Base-by-base conservation (phyloP, 2,113 vertebrate genomes). In the Thamnophis sirtalis region DNA sequence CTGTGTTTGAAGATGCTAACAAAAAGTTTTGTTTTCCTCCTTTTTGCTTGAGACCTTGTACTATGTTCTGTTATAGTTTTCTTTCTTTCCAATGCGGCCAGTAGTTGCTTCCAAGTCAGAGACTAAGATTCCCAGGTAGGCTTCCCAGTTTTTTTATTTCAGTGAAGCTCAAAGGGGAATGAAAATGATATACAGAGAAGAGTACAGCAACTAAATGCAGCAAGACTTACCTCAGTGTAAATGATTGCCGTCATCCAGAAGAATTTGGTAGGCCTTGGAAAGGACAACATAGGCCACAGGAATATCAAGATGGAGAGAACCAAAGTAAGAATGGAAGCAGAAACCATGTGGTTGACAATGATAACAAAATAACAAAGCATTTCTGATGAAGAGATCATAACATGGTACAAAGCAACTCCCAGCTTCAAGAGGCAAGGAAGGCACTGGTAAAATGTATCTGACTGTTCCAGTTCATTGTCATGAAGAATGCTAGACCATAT, bases 191-290 rank as follows among this genome's bases (percentile, higher is more conserved):
- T 48, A 5, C 58, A 50, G 88, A n/a, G 60, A 53, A 89, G 17
- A 89, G 3, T 33, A 22, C 60, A 73, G 15, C 24, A 63, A 19
- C 9, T 55, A 85, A 93, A 50, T 90, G 9, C 33, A 92, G 19
- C 7, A n/a, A 48, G 50, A 63, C 94, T 3, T 88, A 98, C 98
- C 97, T 98, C 98, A 3, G 97, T 98, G 96, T 98, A 98, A 93
- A 98, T 97, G 24, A 98, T 98, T 0, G 97, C 97, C 0, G 97
- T 97, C 97, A 98, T 97, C 97, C 98, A 97, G 93, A 98, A 98
- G 91, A 96, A 94, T 89, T 98, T 97, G 90, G 95, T 97, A n/a
- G 98, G 97, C 92, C 97, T 97, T 51, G 98, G 98, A 92, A 97
- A 96, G 0, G 96, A 98, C 87, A 98, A 95, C 98, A 98, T 97